Conservation (phyloP, 2,888 invertebrate genomes). For the Agrochola macilenta region DNA sequence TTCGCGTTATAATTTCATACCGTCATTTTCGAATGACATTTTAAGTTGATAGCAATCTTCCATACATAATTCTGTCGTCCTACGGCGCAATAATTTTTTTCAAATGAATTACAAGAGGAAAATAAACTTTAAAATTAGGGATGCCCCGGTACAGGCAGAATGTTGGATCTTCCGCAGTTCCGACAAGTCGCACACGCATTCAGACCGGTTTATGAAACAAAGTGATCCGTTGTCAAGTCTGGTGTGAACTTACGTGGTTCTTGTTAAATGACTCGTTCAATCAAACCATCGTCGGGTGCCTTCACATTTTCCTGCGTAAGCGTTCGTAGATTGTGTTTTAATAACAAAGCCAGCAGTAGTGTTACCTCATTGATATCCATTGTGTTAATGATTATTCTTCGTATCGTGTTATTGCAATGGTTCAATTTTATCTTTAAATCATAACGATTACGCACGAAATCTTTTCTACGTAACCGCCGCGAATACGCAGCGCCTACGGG, state of each 20-base stretch:
- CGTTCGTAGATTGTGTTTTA: not conserved
- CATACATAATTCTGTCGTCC: not conserved
- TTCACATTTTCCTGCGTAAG: not conserved
- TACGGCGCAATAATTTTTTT: slow-evolving; percentile 43
- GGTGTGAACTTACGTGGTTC: not conserved
- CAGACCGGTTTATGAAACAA: slow-evolving; percentile 11
- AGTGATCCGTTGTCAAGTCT: not conserved
- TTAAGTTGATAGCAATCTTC: not conserved
- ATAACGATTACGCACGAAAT: not conserved
- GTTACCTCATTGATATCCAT: not conserved
- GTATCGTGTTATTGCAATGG: not conserved
- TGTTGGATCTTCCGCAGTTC: slow-evolving; percentile 23
- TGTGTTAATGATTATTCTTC: not conserved
- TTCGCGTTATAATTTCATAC: slow-evolving; percentile 12
- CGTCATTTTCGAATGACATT: slow-evolving; percentile 1
- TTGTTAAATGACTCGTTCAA: not conserved
- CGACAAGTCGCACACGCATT: slow-evolving; percentile 18
- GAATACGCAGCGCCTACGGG: not conserved
- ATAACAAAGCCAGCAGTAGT: not conserved
- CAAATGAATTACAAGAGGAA: slow-evolving; percentile 45
- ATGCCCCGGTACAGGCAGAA: slow-evolving; percentile 13
- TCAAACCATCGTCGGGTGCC: not conserved
- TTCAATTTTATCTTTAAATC: not conserved
- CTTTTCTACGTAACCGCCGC: not conserved
- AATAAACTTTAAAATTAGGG: slow-evolving; percentile 28